A percentile compares a stretch with the other conserved stretches of the same genome.
These are phyloP conservation scores for Microtus californicus DNA, from an alignment of 2,797 vertebrate genomes.

Conservation along the genomic window DNA sequence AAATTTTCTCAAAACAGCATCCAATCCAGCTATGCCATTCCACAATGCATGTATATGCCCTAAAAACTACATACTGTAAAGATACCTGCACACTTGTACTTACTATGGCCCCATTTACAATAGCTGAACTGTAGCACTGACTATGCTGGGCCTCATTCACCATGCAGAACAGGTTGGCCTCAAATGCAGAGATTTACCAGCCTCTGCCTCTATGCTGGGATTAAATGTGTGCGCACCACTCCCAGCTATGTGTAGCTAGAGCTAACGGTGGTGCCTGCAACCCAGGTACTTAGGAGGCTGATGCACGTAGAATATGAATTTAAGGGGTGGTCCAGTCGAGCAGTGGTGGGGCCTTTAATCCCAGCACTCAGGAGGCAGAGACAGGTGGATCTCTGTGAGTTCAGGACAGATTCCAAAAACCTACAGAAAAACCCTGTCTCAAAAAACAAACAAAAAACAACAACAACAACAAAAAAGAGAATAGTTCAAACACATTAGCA, in stretches of 20 bases:
- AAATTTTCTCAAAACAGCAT: not conserved
- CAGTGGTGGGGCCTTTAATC: too few relatives aligned
- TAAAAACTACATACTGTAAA: not conserved
- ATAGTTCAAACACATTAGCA: not conserved
- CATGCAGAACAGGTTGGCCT: not conserved
- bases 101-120: not conserved
- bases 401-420: too few relatives aligned
- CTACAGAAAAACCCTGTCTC: too few relatives aligned
- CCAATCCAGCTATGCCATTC: not conserved
- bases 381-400: too few relatives aligned
- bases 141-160: not conserved
- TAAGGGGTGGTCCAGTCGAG: not conserved
- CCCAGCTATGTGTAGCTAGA: not conserved
- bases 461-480: too few relatives aligned
- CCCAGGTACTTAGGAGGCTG: not conserved
- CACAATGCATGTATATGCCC: too few relatives aligned
- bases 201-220: not conserved
- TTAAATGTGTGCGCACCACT: not conserved
- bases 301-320: not conserved
- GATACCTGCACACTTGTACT: not conserved
- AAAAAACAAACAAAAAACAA: too few relatives aligned
- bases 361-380: too few relatives aligned
- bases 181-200: not conserved
- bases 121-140: not conserved
- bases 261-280: not conserved